Base-by-base conservation (phyloP, 1,140 invertebrate species). In the Cyrtorhinus lividipennis region DNA sequence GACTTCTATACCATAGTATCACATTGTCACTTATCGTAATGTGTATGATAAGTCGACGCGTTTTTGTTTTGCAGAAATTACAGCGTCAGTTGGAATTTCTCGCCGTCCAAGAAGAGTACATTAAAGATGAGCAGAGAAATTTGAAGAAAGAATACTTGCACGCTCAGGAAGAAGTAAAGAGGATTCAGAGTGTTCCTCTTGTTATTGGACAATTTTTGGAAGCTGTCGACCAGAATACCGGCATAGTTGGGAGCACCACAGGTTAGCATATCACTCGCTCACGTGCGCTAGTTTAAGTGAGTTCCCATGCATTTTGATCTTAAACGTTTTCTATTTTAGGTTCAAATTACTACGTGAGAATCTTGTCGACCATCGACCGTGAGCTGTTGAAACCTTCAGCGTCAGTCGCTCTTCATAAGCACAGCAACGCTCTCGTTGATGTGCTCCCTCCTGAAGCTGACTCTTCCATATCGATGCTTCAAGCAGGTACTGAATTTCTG, bases 181-280 rank as follows among this genome's bases (percentile, higher is more conserved):
- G 95, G 45, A 98, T 98, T 71, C 94, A 98, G 73, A 95, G 92
- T 73, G 94, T 98, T 2, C 95, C 95, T 25, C 76, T 98, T 56
- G 94, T 98, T 1, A 98, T 98, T 76, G 95, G 95, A 10, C 95
- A 98, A 75, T 98, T 98, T 73, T 77, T 98, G 62, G 95, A 98
- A 78, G 94, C 95, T 67, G 92, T 98, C 57, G 95, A 98, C 75
- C 93, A 96, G 72, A 96, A 98, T 72, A 96, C 92, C 67, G 95
- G 94, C 45, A 98, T 98, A 71, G 90, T 88, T 62, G 85, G 85
- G 1, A 86, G 83, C 27, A 88, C 86, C 13, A 88, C 86, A 65
- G 85, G 83, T 82, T 67, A 68, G 64, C 64, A 26, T 44, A n/a
- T 38, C 27, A 12, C 23, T 13, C n/a, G n/a, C n/a, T n/a, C n/a